Evolutionary conservation across 1,140 invertebrate genomes (phyloP), one percentile per base, ranked within the genome.

Genomic region (Drosophila repletoides): DNA sequence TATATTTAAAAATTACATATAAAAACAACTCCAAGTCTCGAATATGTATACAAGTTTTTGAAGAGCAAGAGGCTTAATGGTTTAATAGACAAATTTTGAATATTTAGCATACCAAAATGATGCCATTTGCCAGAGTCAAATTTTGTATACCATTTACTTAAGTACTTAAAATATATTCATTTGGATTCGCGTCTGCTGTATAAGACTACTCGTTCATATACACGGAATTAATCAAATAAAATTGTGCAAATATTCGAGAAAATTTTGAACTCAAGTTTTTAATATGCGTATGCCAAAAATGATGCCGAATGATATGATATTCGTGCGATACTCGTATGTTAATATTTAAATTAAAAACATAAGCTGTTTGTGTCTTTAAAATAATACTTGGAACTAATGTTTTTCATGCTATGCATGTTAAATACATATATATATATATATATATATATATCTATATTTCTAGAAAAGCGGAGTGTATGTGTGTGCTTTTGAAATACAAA

Each of bases 331-430:
- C 21, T 19, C 10, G 31, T 67, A 72, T 79, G 75, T 67, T 79
- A 68, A 79, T 84, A 72, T 86, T 86, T 72, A 46, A 76, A 64
- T 53, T 72, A 40, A 61, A 59, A 66, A 86, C 46, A 84, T 67
- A 61, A 72, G 76, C 55, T 60, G 61, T 45, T 76, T 53, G 33
- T 51, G 76, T 46, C 43, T 52, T 83, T 49, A 28, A 38, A 43
- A 6, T 41, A 56, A 46, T 15, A 64, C 33, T n/a, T 24, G 31
- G 5, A 33, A 9, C 21, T 43, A 26, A 7, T 64, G 7, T 28
- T 45, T 26, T 56, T 40, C 21, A 24, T 26, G 46, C 7, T 28
- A 9, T 38, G 19, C 19, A 31, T 59, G 33, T 24, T 5, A 10
- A 14, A 9, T 45, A 15, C 15, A 17, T 21, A 24, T 49, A 7